These are phyloP conservation scores for Adelosebastes latens DNA, from an alignment of 2,797 vertebrate species.

Conservation along the genomic window DNA sequence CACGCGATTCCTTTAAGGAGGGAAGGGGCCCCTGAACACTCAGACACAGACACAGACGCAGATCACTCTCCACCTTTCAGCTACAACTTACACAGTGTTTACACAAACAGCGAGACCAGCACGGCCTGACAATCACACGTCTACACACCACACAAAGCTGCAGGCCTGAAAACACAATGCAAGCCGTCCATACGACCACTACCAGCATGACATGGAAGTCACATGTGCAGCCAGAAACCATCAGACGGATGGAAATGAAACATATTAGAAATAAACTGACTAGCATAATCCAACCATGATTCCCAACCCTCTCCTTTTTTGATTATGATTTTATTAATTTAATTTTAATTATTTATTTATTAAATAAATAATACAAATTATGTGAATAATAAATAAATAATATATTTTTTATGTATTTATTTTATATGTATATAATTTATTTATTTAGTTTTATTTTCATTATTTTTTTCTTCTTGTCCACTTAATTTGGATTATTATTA, in stretches of 20 bases:
- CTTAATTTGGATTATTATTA: too few species aligned
- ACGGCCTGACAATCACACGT: neutral
- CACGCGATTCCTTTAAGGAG: slow-evolving; percentile 69
- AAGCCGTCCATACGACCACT: neutral
- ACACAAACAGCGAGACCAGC: slow-evolving; percentile 13
- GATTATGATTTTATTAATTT: too few species aligned
- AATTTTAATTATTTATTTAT: too few species aligned
- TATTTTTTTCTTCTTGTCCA: too few species aligned
- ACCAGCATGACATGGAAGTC: neutral
- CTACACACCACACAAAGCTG: neutral
- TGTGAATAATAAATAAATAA: too few species aligned
- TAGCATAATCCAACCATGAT: too few species aligned
- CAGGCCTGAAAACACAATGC: neutral
- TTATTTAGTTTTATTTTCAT: too few species aligned
- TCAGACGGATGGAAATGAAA: neutral
- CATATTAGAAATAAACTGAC: neutral
- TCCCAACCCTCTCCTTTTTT: too few species aligned
- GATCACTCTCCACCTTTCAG: slow-evolving; percentile 1
- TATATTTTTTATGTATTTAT: too few species aligned
- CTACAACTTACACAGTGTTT: slow-evolving; percentile 14
- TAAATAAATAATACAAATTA: too few species aligned
- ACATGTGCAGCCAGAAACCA: neutral
- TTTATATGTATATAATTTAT: too few species aligned
- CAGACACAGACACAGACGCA: neutral
- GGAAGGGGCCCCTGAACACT: slow-evolving; percentile 27